These are phyloP conservation scores for Solenodon paradoxus DNA, from an alignment of 2,113 vertebrate genomes.

Conservation along the genomic window DNA sequence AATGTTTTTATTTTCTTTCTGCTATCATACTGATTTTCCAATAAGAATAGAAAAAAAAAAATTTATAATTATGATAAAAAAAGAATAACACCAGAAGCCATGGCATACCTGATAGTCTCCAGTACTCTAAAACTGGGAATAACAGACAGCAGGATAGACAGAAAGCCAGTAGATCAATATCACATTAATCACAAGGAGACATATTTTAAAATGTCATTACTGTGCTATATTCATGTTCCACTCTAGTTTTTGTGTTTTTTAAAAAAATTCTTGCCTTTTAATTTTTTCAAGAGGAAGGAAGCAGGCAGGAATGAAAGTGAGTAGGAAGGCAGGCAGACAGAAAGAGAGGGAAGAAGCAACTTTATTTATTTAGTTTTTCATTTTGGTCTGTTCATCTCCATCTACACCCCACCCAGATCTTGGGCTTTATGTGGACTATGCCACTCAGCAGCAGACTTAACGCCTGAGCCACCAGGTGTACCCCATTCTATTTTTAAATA, in stretches of 20 bases:
- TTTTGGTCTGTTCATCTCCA: no score
- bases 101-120: background rate
- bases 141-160: background rate
- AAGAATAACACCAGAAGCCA: background rate
- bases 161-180: background rate
- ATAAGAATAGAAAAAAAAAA: background rate
- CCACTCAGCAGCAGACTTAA: no score
- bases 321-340: no score
- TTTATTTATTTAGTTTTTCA: no score
- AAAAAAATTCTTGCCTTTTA: no score
- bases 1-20: background rate
- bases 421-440: no score
- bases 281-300: no score
- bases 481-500: background rate
- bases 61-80: background rate
- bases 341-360: no score
- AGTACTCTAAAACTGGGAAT: background rate
- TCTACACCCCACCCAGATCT: no score
- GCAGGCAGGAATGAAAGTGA: no score
- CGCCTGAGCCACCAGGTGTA: no score
- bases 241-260: no score
- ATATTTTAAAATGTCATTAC: background rate
- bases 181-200: background rate
- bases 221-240: background rate
- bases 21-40: background rate